These are phyloP conservation scores for Dufourea novaeangliae DNA, from an alignment of 1,140 invertebrate genomes.

Conservation along the genomic window DNA sequence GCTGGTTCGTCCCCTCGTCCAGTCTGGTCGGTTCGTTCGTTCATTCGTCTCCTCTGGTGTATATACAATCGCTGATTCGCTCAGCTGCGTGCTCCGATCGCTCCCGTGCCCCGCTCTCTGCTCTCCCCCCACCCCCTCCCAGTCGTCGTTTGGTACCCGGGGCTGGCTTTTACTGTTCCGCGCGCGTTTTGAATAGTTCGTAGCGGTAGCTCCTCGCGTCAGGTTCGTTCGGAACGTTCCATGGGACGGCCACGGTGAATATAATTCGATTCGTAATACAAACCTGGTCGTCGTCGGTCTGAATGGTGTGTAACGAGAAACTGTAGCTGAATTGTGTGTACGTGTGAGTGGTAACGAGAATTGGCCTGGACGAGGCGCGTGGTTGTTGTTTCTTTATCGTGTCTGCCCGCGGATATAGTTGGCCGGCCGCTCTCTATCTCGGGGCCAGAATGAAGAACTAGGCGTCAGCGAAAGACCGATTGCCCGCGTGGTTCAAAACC, in stretches of 20 bases:
- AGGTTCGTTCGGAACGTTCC: too few relatives aligned
- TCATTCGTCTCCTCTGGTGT: conserved; percentile 2
- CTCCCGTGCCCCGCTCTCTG: not conserved
- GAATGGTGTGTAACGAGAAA: conserved; percentile 21
- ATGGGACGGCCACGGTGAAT: too few relatives aligned
- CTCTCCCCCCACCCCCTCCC: not conserved
- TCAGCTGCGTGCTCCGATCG: conserved; percentile 9
- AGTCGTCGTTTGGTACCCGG: not conserved
- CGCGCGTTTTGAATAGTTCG: too few relatives aligned
- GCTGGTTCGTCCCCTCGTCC: too few relatives aligned
- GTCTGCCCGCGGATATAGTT: conserved; percentile 26
- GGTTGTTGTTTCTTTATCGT: conserved; percentile 23
- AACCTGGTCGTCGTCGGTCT: too few relatives aligned
- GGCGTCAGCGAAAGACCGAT: conserved; percentile 38
- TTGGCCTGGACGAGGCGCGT: not conserved
- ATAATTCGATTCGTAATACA: too few relatives aligned
- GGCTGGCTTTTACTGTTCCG: too few relatives aligned
- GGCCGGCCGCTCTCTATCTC: not conserved
- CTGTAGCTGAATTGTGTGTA: conserved; percentile 8
- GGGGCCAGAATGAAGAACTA: not conserved
- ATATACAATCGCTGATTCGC: conserved; percentile 22
- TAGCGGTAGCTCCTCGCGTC: too few relatives aligned
- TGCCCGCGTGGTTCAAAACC: conserved; percentile 10
- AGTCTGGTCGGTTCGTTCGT: conserved; percentile 30
- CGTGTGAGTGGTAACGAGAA: conserved; percentile 15